Evolutionary conservation across 1,140 invertebrate species (phyloP).

Genomic region (Drosophila pseudoananassae): DNA sequence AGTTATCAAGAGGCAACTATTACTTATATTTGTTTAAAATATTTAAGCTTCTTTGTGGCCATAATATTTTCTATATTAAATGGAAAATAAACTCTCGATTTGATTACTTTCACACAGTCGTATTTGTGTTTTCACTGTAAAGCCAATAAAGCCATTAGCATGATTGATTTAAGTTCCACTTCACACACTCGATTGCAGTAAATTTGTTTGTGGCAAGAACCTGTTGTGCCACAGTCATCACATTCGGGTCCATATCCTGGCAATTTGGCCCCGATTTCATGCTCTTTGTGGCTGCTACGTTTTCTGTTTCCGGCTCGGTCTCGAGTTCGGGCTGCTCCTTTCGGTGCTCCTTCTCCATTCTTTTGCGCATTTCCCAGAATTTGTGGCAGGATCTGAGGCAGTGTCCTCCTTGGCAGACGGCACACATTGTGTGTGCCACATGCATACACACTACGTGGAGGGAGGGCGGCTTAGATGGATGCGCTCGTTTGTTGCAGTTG

Average conservation of each 20-base stretch:
- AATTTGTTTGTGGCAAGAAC: slow-evolving; percentile 60
- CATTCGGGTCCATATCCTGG: slow-evolving; percentile 66
- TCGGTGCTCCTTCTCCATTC: slow-evolving; percentile 28
- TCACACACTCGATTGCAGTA: slow-evolving; percentile 46
- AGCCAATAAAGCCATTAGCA: slow-evolving; percentile 67
- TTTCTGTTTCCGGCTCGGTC: neutral
- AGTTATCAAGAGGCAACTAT: neutral
- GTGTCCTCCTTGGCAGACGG: slow-evolving; percentile 52
- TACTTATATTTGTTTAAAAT: neutral
- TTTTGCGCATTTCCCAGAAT: slow-evolving; percentile 66
- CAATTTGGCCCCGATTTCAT: slow-evolving; percentile 64
- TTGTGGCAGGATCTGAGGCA: slow-evolving; percentile 76
- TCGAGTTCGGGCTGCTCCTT: neutral
- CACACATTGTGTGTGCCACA: slow-evolving; percentile 8
- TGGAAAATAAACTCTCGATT: neutral
- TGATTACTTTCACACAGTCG: neutral
- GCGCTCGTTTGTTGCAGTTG: slow-evolving; percentile 78
- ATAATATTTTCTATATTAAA: neutral
- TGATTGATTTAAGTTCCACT: slow-evolving; percentile 65
- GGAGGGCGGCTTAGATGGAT: slow-evolving; percentile 50
- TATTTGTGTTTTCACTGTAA: neutral
- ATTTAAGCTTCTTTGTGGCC: neutral
- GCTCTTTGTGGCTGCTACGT: slow-evolving; percentile 37
- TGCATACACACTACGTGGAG: neutral
- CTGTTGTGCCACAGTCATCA: slow-evolving; percentile 60